These are phyloP conservation scores for Lontra canadensis DNA, from an alignment of 2,113 vertebrate species.

Conservation along the genomic window DNA sequence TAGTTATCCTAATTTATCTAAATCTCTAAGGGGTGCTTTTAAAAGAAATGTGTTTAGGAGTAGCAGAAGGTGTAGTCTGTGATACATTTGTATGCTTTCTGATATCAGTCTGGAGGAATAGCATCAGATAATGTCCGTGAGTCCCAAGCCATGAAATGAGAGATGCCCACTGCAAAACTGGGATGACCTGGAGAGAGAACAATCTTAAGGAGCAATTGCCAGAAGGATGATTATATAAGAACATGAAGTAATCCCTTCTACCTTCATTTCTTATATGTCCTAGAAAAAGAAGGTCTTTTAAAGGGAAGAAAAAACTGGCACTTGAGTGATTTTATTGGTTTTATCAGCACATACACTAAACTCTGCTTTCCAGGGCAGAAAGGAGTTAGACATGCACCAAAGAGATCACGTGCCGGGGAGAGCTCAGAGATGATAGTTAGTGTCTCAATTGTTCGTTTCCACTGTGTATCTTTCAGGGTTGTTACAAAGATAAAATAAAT, in stretches of 20 bases:
- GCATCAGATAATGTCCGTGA: background rate
- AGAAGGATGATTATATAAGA: background rate
- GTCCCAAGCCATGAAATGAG: background rate
- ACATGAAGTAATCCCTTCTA: background rate
- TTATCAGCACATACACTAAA: background rate
- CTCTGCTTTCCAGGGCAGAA: background rate
- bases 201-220: background rate
- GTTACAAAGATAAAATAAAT: conserved; percentile 7
- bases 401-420: background rate
- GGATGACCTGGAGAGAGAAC: background rate
- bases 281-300: background rate
- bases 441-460: background rate
- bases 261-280: background rate
- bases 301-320: background rate
- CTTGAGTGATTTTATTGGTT: background rate
- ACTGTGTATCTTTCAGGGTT: background rate
- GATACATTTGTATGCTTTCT: background rate
- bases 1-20: background rate
- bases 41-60: background rate
- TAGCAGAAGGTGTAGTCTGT: background rate
- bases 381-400: accelerated
- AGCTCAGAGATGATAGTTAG: background rate
- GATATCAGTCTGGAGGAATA: background rate
- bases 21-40: background rate
- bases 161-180: background rate